Conservation (phyloP, 2,888 invertebrate species). For the Agrochola lychnidis region DNA sequence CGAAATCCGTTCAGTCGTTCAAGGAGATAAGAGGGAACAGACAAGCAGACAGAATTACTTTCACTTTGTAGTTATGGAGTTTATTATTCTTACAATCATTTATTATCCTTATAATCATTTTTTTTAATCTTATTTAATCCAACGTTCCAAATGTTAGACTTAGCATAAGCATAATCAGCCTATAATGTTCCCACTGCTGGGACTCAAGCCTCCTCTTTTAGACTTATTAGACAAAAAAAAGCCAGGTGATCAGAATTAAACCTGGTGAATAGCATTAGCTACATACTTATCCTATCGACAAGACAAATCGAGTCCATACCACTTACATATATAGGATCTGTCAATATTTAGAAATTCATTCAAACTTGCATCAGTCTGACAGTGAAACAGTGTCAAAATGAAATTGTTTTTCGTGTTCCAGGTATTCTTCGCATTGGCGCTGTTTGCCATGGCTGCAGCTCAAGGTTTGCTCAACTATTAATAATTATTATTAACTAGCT, state of each 20-base stretch:
- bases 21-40: background rate
- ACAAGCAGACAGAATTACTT: background rate
- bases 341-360: slow-evolving; percentile 3
- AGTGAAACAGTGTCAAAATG: slow-evolving; percentile 53
- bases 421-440: slow-evolving; percentile 69
- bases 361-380: slow-evolving; percentile 1
- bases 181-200: no score
- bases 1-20: no score
- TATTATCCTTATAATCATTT: background rate
- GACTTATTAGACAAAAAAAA: background rate
- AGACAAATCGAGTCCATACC: slow-evolving; percentile 21
- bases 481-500: background rate
- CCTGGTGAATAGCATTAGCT: slow-evolving; percentile 1
- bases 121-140: background rate
- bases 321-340: background rate
- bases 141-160: no score
- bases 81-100: no score
- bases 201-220: no score
- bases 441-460: slow-evolving; percentile 71
- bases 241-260: background rate
- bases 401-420: slow-evolving; percentile 68
- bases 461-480: slow-evolving; percentile 46
- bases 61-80: background rate
- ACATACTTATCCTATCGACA: slow-evolving; percentile 39
- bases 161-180: no score